Base-by-base conservation (phyloP, 2,888 invertebrate species). In the Drosophila helvetica region DNA sequence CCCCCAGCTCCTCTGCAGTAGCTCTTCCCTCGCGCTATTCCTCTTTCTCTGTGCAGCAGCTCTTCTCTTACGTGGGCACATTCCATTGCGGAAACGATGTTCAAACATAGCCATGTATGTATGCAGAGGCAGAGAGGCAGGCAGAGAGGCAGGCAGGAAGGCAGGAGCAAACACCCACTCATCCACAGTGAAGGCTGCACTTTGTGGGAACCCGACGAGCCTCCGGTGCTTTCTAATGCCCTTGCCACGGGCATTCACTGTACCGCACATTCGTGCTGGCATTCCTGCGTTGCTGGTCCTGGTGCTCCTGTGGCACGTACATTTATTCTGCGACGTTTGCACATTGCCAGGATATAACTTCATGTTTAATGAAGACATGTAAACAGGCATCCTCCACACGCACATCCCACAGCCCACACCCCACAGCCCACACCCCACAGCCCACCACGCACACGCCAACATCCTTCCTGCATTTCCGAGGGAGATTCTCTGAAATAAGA, bases 321-420 rank as follows among this genome's bases (percentile, higher is more conserved):
- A 79, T 81, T n/a, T 38, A 82, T 75, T 72, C 75, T 68, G 76
- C 86, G 75, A 77, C 85, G 83, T 84, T 83, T 83, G 83, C 87
- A 79, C 83, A 83, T 87, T 87, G 82, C 75, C 79, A 85, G 87
- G 85, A 85, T 87, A 82, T 82, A 81, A 77, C 79, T 79, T 87
- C 79, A 85, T 83, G 85, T 84, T 84, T 87, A 83, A 83, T 87
- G 83, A 81, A 85, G 82, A 87, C 83, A 85, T 80, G 83, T 80
- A 54, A 73, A 59, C 85, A 54, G 38, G 38, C 38, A 38, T 2
- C 15, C 15, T 0, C 7, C 65, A 63, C 65, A 68, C 65, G 51
- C 64, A 73, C 55, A 61, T 22, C 22, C n/a, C 19, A 38, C 9
- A 22, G 0, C 4, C 27, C 51, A 59, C 56, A 51, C 15, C 18